Conservation (phyloP, 1,140 invertebrate species). For the Diorhabda carinulata region DNA sequence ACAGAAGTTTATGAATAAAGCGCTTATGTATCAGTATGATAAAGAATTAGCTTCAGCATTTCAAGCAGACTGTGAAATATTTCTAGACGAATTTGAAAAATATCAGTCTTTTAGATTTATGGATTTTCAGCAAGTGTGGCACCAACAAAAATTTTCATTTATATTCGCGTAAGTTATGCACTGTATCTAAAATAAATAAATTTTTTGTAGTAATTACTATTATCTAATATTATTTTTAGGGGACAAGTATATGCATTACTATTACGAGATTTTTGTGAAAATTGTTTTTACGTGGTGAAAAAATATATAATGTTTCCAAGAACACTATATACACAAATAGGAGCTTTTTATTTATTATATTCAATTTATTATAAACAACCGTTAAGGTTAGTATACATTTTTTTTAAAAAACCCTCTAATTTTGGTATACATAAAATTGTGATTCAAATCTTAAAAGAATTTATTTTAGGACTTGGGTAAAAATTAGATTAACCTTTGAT, state of each 20-base stretch:
- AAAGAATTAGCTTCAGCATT: slow-evolving; percentile 21
- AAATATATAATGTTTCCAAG: slow-evolving; percentile 25
- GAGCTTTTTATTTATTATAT: slow-evolving; percentile 29
- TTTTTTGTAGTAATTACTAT: background rate
- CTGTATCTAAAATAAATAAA: background rate
- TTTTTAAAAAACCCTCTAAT: background rate
- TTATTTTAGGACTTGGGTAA: slow-evolving; percentile 25
- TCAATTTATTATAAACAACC: slow-evolving; percentile 33
- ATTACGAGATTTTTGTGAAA: slow-evolving; percentile 22
- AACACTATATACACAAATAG: slow-evolving; percentile 24
- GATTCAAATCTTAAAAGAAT: background rate
- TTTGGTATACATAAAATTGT: no score
- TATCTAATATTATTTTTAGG: slow-evolving; percentile 22
- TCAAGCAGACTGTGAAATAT: slow-evolving; percentile 27
- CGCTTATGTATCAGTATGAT: slow-evolving; percentile 18
- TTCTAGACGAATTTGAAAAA: slow-evolving; percentile 26
- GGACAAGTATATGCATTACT: slow-evolving; percentile 20
- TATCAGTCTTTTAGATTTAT: slow-evolving; percentile 18
- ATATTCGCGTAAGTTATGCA: slow-evolving; percentile 27
- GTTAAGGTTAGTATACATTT: slow-evolving; percentile 22
- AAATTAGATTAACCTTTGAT: slow-evolving; percentile 24
- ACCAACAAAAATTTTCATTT: slow-evolving; percentile 18
- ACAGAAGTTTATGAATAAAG: background rate
- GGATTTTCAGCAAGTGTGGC: slow-evolving; percentile 28
- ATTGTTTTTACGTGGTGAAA: slow-evolving; percentile 24